Evolutionary conservation across 2,888 invertebrate genomes (phyloP).

Genomic region (Sipha maydis): DNA sequence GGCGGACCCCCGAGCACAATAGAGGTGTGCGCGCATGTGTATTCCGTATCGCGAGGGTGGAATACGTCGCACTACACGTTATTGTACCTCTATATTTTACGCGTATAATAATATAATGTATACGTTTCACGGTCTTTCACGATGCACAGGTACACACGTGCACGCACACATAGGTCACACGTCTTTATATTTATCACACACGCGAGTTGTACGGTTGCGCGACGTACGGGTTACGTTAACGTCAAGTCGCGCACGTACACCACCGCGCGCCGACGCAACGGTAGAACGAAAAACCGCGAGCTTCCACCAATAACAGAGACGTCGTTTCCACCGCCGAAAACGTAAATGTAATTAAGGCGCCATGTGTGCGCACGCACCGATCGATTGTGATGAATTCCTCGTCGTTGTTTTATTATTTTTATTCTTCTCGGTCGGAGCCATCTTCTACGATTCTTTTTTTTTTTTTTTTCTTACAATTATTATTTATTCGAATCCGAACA

Average conservation of each 20-base stretch:
- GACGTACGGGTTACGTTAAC: too few species aligned
- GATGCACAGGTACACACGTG: not conserved
- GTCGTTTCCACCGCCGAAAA: slow-evolving; percentile 41
- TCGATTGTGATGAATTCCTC: slow-evolving; percentile 30
- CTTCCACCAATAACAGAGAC: slow-evolving; percentile 45
- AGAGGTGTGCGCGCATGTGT: too few species aligned
- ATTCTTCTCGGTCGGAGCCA: slow-evolving; percentile 24
- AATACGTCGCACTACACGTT: too few species aligned
- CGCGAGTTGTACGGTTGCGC: not conserved
- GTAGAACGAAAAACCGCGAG: not conserved
- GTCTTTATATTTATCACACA: too few species aligned
- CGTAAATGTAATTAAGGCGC: slow-evolving; percentile 56
- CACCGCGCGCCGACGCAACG: not conserved
- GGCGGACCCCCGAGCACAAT: too few species aligned
- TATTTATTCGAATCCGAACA: slow-evolving; percentile 54
- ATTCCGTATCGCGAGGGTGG: too few species aligned
- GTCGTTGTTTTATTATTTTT: slow-evolving; percentile 1
- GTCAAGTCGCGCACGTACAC: not conserved
- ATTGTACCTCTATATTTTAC: not conserved
- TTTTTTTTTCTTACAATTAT: not conserved
- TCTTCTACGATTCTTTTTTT: slow-evolving; percentile 42
- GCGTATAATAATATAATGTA: not conserved
- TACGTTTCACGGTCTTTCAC: not conserved
- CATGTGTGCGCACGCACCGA: slow-evolving; percentile 15
- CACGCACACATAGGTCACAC: not conserved